Evolutionary conservation across 2,113 vertebrate genomes (phyloP).

Genomic region (Speoplatyrhinus poulsoni): DNA sequence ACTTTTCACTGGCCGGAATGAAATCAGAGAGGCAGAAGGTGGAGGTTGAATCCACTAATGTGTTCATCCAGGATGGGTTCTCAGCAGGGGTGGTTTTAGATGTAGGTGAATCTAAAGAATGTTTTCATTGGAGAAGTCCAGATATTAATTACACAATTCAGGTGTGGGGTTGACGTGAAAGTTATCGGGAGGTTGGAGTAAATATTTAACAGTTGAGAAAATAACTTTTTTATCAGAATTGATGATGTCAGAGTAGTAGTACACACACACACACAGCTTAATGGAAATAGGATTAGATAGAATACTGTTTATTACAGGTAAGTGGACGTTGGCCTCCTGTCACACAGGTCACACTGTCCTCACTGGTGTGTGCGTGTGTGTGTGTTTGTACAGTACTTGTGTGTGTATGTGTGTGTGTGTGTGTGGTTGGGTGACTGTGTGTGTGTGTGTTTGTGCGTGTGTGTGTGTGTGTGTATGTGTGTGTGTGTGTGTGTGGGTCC

Average conservation of each 20-base stretch:
- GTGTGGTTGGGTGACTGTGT: conserved; percentile 3
- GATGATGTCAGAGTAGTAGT: no score
- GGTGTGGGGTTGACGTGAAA: not conserved
- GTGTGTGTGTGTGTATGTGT: conserved; percentile 1
- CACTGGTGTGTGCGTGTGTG: conserved; percentile 19
- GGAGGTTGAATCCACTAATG: no score
- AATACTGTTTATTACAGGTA: conserved; percentile 63
- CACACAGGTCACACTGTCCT: conserved; percentile 54
- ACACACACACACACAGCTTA: conserved; percentile 22
- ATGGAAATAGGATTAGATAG: conserved; percentile 68
- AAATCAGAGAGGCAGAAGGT: no score
- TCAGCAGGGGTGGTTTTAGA: not conserved
- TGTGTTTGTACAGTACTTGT: conserved; percentile 31
- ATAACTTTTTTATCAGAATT: no score
- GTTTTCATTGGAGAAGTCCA: not conserved
- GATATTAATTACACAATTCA: no score
- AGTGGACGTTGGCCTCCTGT: conserved; percentile 52
- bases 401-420: conserved; percentile 18
- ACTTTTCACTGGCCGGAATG: no score
- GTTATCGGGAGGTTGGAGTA: not conserved
- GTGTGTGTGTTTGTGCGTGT: not conserved
- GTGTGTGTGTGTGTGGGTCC: conserved; percentile 35
- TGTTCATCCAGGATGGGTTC: no score
- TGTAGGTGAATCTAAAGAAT: not conserved
- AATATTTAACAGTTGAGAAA: not conserved